phyloP scores from a whole-genome alignment of 2,113 vertebrate genomes.

The Siniperca chuatsi region DNA sequence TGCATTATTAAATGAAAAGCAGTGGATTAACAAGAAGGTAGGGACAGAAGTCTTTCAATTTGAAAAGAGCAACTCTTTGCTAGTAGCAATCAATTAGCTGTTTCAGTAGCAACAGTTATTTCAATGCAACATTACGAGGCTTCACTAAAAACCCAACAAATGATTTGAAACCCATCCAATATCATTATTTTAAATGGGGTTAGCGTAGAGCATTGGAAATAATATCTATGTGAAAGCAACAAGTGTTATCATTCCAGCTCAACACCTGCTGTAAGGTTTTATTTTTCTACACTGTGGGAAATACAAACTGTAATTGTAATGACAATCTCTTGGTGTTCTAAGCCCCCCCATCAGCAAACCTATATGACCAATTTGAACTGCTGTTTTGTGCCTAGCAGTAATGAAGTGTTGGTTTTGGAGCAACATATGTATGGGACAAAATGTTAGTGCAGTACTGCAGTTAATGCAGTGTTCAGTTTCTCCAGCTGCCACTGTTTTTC shows the following conservation, averaged over 20 bases:
- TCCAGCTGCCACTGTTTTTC: conserved; percentile 67
- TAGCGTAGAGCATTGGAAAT: conserved; percentile 12
- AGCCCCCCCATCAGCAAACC: conserved; percentile 14
- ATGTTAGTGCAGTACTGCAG: no score
- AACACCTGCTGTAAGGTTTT: not conserved
- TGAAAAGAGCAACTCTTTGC: conserved; percentile 1
- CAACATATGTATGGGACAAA: conserved; percentile 20
- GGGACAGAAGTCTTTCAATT: conserved; percentile 8
- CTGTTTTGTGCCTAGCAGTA: not conserved
- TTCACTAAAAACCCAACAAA: conserved; percentile 23
- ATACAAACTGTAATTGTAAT: conserved; percentile 4
- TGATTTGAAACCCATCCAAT: conserved; percentile 33
- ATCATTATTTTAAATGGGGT: conserved; percentile 30
- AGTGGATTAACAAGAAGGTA: not conserved
- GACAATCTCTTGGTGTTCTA: conserved; percentile 3
- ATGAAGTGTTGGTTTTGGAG: not conserved
- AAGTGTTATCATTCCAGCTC: conserved; percentile 10
- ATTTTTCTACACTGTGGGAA: not conserved
- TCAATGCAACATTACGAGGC: conserved; percentile 18
- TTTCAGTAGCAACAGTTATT: conserved; percentile 3
- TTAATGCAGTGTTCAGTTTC: conserved; percentile 38
- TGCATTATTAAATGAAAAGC: conserved; percentile 11
- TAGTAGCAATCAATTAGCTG: conserved; percentile 15
- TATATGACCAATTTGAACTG: conserved; percentile 15
- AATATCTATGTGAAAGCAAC: conserved; percentile 24